Evolutionary conservation across 2,888 invertebrate genomes (phyloP).

Genomic region (Xestia rhomboidea): DNA sequence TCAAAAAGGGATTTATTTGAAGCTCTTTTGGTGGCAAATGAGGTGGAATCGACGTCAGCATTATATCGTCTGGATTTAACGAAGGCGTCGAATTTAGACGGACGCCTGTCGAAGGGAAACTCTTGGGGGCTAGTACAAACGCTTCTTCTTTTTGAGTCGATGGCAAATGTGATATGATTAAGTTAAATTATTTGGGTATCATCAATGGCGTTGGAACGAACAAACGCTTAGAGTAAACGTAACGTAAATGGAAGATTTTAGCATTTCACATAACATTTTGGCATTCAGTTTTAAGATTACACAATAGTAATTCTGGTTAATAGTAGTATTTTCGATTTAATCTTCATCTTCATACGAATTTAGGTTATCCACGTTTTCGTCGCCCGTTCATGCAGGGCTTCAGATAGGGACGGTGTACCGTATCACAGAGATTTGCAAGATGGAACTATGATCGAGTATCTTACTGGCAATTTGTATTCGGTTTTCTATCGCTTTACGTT

Average conservation of each 20-base stretch:
- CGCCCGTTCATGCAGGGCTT: not conserved
- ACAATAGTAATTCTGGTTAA: not conserved
- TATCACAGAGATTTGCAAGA: slow-evolving; percentile 52
- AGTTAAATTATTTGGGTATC: not conserved
- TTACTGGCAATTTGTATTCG: slow-evolving; percentile 61
- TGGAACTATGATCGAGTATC: slow-evolving; percentile 49
- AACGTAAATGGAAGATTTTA: not conserved
- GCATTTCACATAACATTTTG: not conserved
- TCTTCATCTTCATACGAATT: too few relatives aligned
- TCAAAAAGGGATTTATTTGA: slow-evolving; percentile 79
- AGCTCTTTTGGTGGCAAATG: slow-evolving; percentile 81
- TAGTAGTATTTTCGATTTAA: not conserved
- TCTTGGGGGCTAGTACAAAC: slow-evolving; percentile 18
- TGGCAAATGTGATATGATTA: not conserved
- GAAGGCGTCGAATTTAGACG: slow-evolving; percentile 68
- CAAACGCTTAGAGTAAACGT: not conserved
- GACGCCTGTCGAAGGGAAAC: slow-evolving; percentile 61
- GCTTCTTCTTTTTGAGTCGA: not conserved
- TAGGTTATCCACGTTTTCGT: not conserved
- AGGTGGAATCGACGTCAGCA: slow-evolving; percentile 79
- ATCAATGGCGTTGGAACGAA: not conserved
- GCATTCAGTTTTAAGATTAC: not conserved
- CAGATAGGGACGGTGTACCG: slow-evolving; percentile 50
- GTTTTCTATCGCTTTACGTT: slow-evolving; percentile 36
- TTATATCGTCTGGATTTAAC: slow-evolving; percentile 71